Evolutionary conservation across 1,140 invertebrate genomes (phyloP).

Genomic region (Drosophila bipectinata): DNA sequence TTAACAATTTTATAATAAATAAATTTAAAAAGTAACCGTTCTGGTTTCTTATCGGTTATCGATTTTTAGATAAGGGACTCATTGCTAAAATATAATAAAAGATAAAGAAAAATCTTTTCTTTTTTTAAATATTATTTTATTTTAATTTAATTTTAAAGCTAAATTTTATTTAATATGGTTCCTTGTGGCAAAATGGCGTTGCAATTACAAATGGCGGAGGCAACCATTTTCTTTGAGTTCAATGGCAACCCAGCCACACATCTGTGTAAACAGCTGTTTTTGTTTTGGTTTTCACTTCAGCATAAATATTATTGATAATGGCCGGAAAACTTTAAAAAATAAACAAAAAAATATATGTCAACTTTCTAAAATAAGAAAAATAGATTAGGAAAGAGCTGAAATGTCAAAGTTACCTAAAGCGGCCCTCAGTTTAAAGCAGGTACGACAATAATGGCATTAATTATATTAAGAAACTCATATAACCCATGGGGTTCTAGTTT

Average conservation of each 20-base stretch:
- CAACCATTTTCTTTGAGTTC: neutral
- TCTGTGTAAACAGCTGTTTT: constrained; percentile 44
- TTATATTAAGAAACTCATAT: constrained; percentile 54
- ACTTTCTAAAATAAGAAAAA: neutral
- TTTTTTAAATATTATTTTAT: too few relatives aligned
- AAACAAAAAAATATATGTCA: neutral
- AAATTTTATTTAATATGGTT: too few relatives aligned
- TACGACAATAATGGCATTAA: constrained; percentile 14
- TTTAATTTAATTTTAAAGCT: too few relatives aligned
- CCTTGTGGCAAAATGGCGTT: neutral
- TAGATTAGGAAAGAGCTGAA: constrained; percentile 11
- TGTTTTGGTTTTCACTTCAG: constrained; percentile 13
- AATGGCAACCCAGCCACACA: neutral
- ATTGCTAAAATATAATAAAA: neutral
- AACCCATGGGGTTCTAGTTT: constrained; percentile 85
- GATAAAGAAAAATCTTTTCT: too few relatives aligned
- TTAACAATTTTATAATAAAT: neutral
- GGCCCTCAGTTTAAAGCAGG: constrained; percentile 86
- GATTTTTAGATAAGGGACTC: neutral
- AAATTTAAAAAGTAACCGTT: neutral
- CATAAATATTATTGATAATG: constrained; percentile 7
- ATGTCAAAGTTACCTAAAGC: constrained; percentile 85
- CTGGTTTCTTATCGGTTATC: neutral
- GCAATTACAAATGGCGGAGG: neutral
- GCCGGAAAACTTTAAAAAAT: constrained; percentile 1